Percentiles rank a stretch among this genome's conserved stretches.
Evolutionary conservation across 2,797 vertebrate genomes (phyloP).

Genomic region (Taeniopygia guttata): DNA sequence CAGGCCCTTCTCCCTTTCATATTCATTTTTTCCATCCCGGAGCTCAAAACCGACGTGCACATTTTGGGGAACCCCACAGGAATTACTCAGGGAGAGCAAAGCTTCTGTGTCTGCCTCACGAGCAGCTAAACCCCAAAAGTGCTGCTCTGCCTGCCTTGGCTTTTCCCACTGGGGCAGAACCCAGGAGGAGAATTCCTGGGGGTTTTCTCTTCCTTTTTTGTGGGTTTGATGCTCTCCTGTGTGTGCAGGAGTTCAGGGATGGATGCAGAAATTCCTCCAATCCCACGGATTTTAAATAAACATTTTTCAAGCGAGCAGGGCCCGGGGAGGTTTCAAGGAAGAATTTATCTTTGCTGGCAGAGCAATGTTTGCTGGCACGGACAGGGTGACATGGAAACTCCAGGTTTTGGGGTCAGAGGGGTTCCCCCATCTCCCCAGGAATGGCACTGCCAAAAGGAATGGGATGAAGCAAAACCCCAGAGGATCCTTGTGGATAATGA

Average conservation of each 20-base stretch:
- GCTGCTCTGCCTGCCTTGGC: not conserved
- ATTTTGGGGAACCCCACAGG: not conserved
- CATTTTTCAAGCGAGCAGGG: not conserved
- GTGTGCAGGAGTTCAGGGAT: not conserved
- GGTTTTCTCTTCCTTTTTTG: not conserved
- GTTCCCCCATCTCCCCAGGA: not conserved
- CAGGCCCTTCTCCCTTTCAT: accelerated
- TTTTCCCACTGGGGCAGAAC: not conserved
- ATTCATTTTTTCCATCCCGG: not conserved
- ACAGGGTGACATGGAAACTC: accelerated
- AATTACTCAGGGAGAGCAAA: not conserved
- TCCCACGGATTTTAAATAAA: not conserved
- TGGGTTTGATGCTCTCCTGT: not conserved
- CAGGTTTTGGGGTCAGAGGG: not conserved
- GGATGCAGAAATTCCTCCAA: not conserved
- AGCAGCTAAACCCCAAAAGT: not conserved
- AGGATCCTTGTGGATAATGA: not conserved
- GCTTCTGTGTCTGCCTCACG: accelerated
- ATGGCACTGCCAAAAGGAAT: no score
- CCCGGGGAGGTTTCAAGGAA: not conserved
- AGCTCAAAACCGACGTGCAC: accelerated
- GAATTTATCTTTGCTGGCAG: not conserved
- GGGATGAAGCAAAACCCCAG: not conserved
- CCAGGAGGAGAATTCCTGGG: not conserved
- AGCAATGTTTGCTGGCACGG: not conserved